Conservation (phyloP, 2,888 invertebrate species). For the Dicranocentrus wangi region DNA sequence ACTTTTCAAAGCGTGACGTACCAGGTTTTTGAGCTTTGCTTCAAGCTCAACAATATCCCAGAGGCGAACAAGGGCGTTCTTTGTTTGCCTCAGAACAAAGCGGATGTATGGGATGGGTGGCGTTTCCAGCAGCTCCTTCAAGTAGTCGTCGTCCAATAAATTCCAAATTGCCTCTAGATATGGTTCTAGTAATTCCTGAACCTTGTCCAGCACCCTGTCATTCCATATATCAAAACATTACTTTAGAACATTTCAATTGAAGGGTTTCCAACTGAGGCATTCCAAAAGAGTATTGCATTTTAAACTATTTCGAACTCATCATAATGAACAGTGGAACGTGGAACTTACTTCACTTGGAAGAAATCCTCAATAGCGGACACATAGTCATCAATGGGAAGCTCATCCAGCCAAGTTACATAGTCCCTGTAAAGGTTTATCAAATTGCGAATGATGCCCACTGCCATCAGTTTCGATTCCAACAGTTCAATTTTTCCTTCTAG, state of each 20-base stretch:
- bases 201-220: slow-evolving; percentile 69
- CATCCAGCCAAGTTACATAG: slow-evolving; percentile 74
- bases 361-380: slow-evolving; percentile 68
- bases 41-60: slow-evolving; percentile 71
- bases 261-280: no score
- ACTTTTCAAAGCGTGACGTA: slow-evolving; percentile 69
- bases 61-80: slow-evolving; percentile 62
- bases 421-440: slow-evolving; percentile 70
- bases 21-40: slow-evolving; percentile 66
- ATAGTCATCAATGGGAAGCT: slow-evolving; percentile 74
- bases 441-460: slow-evolving; percentile 68
- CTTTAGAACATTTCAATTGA: slow-evolving; percentile 5
- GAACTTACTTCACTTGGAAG: slow-evolving; percentile 69
- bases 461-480: slow-evolving; percentile 68
- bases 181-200: slow-evolving; percentile 72
- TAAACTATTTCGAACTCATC: no score
- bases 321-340: background rate
- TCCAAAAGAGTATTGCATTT: no score
- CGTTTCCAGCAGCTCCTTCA: slow-evolving; percentile 70
- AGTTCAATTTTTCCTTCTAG: slow-evolving; percentile 70
- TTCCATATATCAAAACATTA: slow-evolving; percentile 5
- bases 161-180: slow-evolving; percentile 70
- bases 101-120: slow-evolving; percentile 73
- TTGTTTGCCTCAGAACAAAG: slow-evolving; percentile 67
- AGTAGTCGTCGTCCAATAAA: slow-evolving; percentile 69